Evolutionary conservation across 2,888 invertebrate species (phyloP), one percentile per base, ranked within the genome.

Genomic region (Lamellibrachia satsuma): DNA sequence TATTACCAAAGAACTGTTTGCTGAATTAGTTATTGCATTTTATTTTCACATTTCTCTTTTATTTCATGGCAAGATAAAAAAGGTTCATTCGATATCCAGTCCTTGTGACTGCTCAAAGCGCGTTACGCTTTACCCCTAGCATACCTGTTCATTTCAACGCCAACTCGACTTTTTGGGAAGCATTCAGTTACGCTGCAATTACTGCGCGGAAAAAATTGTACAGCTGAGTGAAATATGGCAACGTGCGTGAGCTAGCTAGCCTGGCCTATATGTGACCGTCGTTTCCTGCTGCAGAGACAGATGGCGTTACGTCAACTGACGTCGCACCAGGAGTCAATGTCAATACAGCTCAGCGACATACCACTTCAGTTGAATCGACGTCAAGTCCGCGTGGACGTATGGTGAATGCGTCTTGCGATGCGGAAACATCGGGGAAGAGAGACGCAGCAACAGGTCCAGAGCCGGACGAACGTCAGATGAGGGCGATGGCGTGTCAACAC

Each of bases 391-490:
- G 22, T 11, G 15, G 75, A 75, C 22, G 6, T n/a, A 22, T 75
- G 75, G 15, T 75, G 75, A 22, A 75, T 0, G 75, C 75, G 1
- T 15, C 22, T n/a, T 75, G 75, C 75, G 75, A 75, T 15, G 75
- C 75, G 1, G 22, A 75, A 6, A 75, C 75, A n/a, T 11, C 75
- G 2, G 75, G 75, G 75, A 75, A 75, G 2, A 75, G 22, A 15
- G 75, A 75, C 75, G 75, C 75, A 75, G 75, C 75, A 75, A 75
- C 75, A 15, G 75, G 75, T n/a, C 75, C 75, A 75, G 75, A 75
- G 22, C 75, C 75, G 2, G 75, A 4, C 15, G n/a, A 15, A 22
- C 75, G 22, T 22, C 22, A 75, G 6, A 22, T 75, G 75, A 75
- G 22, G 75, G n/a, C 75, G n/a, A 22, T n/a, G 75, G 75, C 75